phyloP scores from a whole-genome alignment of 2,113 vertebrate species.

The Amphiprion ocellaris region DNA sequence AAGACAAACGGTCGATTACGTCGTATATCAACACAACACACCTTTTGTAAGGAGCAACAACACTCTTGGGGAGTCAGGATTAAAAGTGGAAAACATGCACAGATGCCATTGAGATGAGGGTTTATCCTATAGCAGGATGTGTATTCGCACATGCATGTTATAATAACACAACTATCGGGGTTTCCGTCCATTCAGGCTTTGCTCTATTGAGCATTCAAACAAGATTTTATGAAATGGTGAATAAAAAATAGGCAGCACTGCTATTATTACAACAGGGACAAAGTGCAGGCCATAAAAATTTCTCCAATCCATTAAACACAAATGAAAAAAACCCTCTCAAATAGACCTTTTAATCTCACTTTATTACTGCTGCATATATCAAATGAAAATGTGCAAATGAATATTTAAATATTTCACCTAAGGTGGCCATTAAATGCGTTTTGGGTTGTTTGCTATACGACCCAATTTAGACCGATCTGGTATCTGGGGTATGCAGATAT shows the following conservation, averaged over 20 bases:
- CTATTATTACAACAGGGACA: conserved; percentile 64
- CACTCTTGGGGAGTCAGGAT: conserved; percentile 10
- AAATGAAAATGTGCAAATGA: conserved; percentile 66
- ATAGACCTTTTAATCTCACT: conserved; percentile 72
- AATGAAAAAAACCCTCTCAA: conserved; percentile 55
- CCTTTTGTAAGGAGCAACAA: conserved; percentile 5
- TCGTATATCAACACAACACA: conserved; percentile 38
- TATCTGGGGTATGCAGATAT: conserved; percentile 33
- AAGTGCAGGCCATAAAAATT: conserved; percentile 68
- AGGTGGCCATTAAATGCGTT: conserved; percentile 63
- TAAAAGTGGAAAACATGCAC: conserved; percentile 1
- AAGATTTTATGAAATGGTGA: conserved; percentile 55
- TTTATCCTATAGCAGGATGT: background rate
- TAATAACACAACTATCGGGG: conserved; percentile 14
- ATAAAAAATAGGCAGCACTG: conserved; percentile 36
- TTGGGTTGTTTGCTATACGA: conserved; percentile 36
- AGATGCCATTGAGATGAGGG: conserved; percentile 1
- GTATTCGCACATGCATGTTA: background rate
- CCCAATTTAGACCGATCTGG: conserved; percentile 12
- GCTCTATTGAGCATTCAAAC: conserved; percentile 44
- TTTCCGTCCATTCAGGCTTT: conserved; percentile 3
- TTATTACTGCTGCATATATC: conserved; percentile 67
- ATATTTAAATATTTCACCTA: conserved; percentile 75
- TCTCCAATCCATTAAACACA: conserved; percentile 65
- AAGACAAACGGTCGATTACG: conserved; percentile 66